Evolutionary conservation across 2,797 vertebrate species (phyloP).

Genomic region (Ispidina picta): DNA sequence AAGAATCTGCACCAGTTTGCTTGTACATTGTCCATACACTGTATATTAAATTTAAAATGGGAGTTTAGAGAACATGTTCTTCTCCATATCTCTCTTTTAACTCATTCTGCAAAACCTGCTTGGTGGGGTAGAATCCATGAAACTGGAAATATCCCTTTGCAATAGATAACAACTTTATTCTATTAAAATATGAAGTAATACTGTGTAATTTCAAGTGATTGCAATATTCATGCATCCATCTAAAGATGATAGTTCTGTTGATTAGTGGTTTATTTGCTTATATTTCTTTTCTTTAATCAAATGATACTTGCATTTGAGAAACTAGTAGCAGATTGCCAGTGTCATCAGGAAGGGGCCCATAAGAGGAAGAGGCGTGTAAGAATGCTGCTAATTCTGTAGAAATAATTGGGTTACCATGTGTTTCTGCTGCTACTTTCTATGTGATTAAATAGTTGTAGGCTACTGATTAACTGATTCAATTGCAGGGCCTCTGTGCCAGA

Average conservation of each 20-base stretch:
- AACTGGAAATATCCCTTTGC: not conserved
- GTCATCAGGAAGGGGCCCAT: not conserved
- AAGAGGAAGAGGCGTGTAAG: constrained; percentile 46
- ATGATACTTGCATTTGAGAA: not conserved
- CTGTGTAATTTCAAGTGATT: not conserved
- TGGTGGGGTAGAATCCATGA: not conserved
- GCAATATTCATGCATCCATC: not conserved
- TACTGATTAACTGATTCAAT: constrained; percentile 3
- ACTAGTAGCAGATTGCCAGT: constrained; percentile 26
- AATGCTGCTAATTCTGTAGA: constrained; percentile 34
- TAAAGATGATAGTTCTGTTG: not conserved
- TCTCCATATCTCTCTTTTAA: not conserved
- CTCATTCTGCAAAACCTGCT: not conserved
- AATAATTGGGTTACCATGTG: constrained; percentile 58
- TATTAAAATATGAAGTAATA: too few relatives aligned
- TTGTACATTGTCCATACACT: not conserved
- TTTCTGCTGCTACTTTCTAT: constrained; percentile 15
- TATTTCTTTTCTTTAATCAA: constrained; percentile 22
- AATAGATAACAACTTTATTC: not conserved
- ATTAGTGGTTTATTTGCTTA: not conserved
- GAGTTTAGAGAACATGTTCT: not conserved
- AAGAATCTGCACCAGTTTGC: not conserved
- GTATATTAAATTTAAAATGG: not conserved
- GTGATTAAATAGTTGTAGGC: constrained; percentile 9
- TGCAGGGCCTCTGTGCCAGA: not conserved